phyloP scores from a whole-genome alignment of 2,888 invertebrate species.

The Pristionchus japonicus region DNA sequence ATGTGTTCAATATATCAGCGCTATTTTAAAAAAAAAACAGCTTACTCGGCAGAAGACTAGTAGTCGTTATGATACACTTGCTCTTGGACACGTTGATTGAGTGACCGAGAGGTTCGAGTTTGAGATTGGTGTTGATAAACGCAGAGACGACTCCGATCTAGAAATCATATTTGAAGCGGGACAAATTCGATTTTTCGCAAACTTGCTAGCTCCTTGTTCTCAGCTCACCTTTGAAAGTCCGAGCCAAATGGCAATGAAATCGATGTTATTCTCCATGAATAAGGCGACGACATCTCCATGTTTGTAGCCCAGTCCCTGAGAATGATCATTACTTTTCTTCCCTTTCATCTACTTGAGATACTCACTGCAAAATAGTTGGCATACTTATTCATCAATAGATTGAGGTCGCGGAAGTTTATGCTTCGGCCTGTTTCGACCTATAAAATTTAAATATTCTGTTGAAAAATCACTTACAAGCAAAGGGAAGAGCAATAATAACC shows the following conservation, averaged over 20 bases:
- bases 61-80: conserved; percentile 83
- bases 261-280: conserved; percentile 91
- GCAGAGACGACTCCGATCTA: conserved; percentile 80
- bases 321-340: no score
- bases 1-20: no score
- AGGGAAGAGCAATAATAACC: conserved; percentile 48
- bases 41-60: conserved; percentile 65
- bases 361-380: conserved; percentile 69
- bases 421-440: conserved; percentile 66
- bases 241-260: conserved; percentile 92
- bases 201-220: no score
- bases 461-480: no score
- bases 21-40: no score
- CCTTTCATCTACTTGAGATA: no score
- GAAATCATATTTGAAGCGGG: no score
- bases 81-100: conserved; percentile 89
- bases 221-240: conserved; percentile 83
- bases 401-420: conserved; percentile 68
- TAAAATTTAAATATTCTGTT: not conserved
- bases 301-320: conserved; percentile 63
- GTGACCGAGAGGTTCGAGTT: conserved; percentile 86
- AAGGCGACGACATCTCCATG: conserved; percentile 90
- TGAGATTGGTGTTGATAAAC: conserved; percentile 93
- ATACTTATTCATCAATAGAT: conserved; percentile 68
- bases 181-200: no score